A percentile compares a stretch with the other conserved stretches of the same genome.
These are phyloP conservation scores for Myrmophylax atrothorax DNA, from an alignment of 2,113 vertebrate species.

Conservation along the genomic window DNA sequence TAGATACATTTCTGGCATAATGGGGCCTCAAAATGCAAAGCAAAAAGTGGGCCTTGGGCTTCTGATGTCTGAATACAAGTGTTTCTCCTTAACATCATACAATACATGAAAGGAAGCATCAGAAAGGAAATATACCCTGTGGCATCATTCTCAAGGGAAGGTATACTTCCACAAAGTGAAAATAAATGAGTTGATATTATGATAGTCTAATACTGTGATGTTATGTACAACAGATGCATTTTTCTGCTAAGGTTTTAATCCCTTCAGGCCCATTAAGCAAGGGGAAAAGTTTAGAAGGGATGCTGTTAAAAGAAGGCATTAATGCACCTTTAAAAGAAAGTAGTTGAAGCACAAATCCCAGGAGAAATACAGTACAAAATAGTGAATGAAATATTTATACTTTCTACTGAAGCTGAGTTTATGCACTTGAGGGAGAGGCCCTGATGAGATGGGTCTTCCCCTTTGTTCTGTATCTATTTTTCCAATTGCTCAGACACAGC, in stretches of 20 bases:
- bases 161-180: constrained; percentile 47
- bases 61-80: neutral
- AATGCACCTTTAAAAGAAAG: constrained; percentile 67
- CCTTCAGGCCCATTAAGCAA: constrained; percentile 54
- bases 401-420: constrained; percentile 58
- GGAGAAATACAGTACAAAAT: constrained; percentile 69
- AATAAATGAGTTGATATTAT: constrained; percentile 59
- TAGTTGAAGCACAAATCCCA: constrained; percentile 48
- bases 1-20: neutral
- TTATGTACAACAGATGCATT: constrained; percentile 46
- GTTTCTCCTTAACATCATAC: constrained; percentile 16
- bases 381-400: constrained; percentile 79
- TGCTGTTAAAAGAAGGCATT: constrained; percentile 48
- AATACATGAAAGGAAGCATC: constrained; percentile 20
- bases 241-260: constrained; percentile 56
- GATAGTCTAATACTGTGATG: constrained; percentile 42
- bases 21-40: neutral
- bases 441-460: constrained; percentile 66
- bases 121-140: constrained; percentile 28
- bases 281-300: constrained; percentile 38
- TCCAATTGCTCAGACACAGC: constrained; percentile 63
- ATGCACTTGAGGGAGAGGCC: constrained; percentile 57
- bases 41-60: neutral
- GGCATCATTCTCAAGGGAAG: constrained; percentile 28
- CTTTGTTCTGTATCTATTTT: constrained; percentile 76